Conservation (phyloP, 2,113 vertebrate genomes). For the Glaucidium brasilianum region DNA sequence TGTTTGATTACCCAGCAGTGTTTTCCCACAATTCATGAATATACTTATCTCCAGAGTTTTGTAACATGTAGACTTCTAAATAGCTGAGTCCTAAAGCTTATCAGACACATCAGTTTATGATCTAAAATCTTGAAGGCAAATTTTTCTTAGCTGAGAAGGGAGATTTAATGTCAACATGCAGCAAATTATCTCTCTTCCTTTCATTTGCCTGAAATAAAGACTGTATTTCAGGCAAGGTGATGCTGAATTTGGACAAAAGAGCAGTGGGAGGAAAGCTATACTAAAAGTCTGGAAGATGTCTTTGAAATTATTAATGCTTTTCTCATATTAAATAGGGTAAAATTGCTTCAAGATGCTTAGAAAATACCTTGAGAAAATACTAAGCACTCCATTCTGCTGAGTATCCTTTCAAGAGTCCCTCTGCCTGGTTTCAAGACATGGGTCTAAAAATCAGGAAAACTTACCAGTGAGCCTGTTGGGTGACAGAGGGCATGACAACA, state of each 20-base stretch:
- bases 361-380: background rate
- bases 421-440: background rate
- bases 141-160: background rate
- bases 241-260: background rate
- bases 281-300: background rate
- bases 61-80: background rate
- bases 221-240: background rate
- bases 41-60: background rate
- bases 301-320: background rate
- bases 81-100: conserved; percentile 15
- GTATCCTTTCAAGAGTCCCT: background rate
- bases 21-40: background rate
- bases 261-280: background rate
- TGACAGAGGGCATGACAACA: background rate
- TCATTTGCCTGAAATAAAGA: conserved; percentile 7
- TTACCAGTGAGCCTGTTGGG: background rate
- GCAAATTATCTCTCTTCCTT: background rate
- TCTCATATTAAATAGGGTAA: background rate
- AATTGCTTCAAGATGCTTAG: background rate
- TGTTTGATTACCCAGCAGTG: background rate
- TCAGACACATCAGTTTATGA: background rate
- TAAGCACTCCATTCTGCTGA: background rate
- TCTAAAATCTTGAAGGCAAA: conserved; percentile 15
- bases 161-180: background rate
- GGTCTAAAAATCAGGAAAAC: background rate